Evolutionary conservation across 2,888 invertebrate species (phyloP).

Genomic region (Diabrotica balteata): DNA sequence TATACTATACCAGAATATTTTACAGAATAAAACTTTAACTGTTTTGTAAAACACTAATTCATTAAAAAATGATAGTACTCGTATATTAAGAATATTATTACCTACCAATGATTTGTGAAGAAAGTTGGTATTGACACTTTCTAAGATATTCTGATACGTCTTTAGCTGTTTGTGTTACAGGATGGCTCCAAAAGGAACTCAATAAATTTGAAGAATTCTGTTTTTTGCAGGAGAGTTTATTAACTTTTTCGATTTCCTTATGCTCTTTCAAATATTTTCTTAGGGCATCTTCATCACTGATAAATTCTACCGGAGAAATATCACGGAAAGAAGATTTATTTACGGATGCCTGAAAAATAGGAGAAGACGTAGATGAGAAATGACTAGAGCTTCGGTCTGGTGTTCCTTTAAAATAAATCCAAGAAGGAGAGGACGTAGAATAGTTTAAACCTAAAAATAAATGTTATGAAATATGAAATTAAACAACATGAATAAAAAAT

Average conservation of each 20-base stretch:
- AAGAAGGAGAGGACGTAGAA: slow-evolving; percentile 54
- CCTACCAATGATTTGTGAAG: slow-evolving; percentile 59
- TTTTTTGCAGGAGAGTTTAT: slow-evolving; percentile 48
- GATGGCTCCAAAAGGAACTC: slow-evolving; percentile 66
- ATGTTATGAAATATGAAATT: background rate
- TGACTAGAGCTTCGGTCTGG: slow-evolving; percentile 33
- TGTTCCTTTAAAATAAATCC: slow-evolving; percentile 55
- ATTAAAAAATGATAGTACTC: too few relatives aligned
- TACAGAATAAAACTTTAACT: too few relatives aligned
- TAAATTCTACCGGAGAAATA: slow-evolving; percentile 56
- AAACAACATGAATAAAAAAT: background rate
- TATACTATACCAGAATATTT: too few relatives aligned
- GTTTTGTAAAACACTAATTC: too few relatives aligned
- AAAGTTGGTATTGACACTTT: slow-evolving; percentile 66
- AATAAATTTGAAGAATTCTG: slow-evolving; percentile 62
- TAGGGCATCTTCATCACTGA: slow-evolving; percentile 62
- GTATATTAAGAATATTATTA: background rate
- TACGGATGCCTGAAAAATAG: slow-evolving; percentile 26
- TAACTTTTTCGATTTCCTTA: slow-evolving; percentile 52
- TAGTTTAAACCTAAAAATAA: slow-evolving; percentile 45
- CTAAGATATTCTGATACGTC: slow-evolving; percentile 63
- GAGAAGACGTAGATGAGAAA: slow-evolving; percentile 25
- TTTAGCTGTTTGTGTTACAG: slow-evolving; percentile 61
- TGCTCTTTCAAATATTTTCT: slow-evolving; percentile 61
- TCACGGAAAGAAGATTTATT: slow-evolving; percentile 34